Evolutionary conservation across 1,140 invertebrate species (phyloP), one percentile per base, ranked within the genome.

Genomic region (Solenopsis fugax): DNA sequence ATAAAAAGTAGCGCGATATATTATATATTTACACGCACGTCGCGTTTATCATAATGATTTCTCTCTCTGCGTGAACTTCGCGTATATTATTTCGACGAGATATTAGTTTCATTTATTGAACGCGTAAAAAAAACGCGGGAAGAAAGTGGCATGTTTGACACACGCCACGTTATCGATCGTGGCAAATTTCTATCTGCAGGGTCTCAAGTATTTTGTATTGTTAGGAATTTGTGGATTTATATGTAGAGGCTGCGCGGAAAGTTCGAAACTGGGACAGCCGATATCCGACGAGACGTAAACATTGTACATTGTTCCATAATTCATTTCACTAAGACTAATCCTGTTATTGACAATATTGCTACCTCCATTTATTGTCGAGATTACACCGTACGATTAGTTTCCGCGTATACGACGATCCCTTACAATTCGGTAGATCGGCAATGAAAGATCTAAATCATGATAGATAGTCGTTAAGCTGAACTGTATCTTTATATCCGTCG

Each of bases 321-420:
- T 84, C 67, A 84, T 73, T 84, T 84, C 78, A 82, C 41, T 73
- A 60, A 58, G 21, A 18, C 41, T 84, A 73, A 84, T 60, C 67
- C 24, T 73, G 80, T 84, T 84, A 84, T 75, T 84, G 80, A 84
- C 80, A 84, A 84, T 84, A 84, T 73, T 45, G 80, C 67, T 84
- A 84, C 69, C 67, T 84, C 80, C 69, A 84, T 75, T 84, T 73
- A 84, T 84, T 84, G 69, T 84, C 69, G 69, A 60, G 80, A 84
- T 84, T 84, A 84, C 54, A 72, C n/a, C 52, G 78, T 72, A 60
- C 54, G 13, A 84, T 84, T 84, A 84, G 41, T 84, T 84, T 4
- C 5, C 24, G n/a, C 48, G 24, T 75, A 73, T 54, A 24, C 48
- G 60, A 72, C 37, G 67, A 18, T 84, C 54, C 24, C 41, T 69